phyloP scores from a whole-genome alignment of 2,113 vertebrate species.

The Vanacampus margaritifer region DNA sequence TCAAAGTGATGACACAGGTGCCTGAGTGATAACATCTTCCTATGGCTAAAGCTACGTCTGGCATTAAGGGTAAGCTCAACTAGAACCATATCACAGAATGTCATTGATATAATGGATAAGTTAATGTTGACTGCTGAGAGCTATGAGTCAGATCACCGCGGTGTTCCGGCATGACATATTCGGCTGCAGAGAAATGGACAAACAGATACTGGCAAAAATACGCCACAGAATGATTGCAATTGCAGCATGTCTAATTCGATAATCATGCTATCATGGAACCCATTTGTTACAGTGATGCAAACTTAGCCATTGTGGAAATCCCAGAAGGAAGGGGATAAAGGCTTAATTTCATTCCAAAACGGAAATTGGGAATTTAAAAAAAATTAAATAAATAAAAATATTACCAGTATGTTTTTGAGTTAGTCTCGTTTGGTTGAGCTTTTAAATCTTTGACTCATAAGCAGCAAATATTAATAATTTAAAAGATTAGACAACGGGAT shows the following conservation, averaged over 20 bases:
- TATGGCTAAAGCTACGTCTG: conserved; percentile 49
- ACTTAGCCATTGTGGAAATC: conserved; percentile 6
- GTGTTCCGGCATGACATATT: conserved; percentile 39
- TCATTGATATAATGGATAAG: conserved; percentile 31
- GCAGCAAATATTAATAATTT: not conserved
- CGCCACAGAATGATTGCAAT: conserved; percentile 38
- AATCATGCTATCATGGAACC: conserved; percentile 1
- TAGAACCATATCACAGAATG: conserved; percentile 44
- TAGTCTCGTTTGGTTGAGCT: not conserved
- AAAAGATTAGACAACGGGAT: not conserved
- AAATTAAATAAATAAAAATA: not conserved
- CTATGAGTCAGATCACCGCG: conserved; percentile 54
- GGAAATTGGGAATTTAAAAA: not conserved
- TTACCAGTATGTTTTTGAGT: not conserved
- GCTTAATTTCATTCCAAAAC: conserved; percentile 2
- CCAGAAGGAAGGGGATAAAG: not conserved
- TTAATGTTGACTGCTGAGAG: conserved; percentile 46
- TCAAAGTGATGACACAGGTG: conserved; percentile 57
- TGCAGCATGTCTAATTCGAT: conserved; percentile 26
- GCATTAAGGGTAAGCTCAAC: conserved; percentile 51
- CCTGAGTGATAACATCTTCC: conserved; percentile 66
- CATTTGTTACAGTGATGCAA: conserved; percentile 10
- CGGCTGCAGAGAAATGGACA: conserved; percentile 21
- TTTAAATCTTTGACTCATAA: not conserved
- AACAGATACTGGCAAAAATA: conserved; percentile 36